phyloP scores from a whole-genome alignment of 2,113 vertebrate genomes.

The Lampris megalopsis region DNA sequence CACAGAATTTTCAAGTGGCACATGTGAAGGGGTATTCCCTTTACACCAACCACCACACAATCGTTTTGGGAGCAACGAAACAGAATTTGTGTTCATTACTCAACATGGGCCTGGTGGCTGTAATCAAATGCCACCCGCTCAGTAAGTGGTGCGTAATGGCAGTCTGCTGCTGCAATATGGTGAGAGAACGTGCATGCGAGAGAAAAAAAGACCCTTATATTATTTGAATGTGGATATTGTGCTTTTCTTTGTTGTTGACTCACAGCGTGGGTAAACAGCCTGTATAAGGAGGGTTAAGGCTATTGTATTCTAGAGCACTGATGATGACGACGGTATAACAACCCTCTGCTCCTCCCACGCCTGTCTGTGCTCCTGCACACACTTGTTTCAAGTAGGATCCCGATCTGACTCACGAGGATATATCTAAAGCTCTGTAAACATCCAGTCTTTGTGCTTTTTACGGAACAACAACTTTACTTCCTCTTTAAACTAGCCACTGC shows the following conservation, averaged over 20 bases:
- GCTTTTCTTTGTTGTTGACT: not conserved
- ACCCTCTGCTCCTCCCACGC: not conserved
- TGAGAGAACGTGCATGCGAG: not conserved
- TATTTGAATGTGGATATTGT: not conserved
- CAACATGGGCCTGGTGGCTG: not conserved
- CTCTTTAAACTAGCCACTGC: no score
- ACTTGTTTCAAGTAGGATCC: not conserved
- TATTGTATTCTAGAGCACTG: not conserved
- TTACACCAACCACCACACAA: not conserved
- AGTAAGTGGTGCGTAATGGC: no score
- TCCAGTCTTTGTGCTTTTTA: slow-evolving; percentile 22
- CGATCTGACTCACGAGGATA: not conserved
- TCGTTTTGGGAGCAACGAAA: not conserved
- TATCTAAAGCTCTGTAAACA: slow-evolving; percentile 12
- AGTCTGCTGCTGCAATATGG: no score
- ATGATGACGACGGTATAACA: not conserved
- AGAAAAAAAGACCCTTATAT: not conserved
- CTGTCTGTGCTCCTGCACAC: slow-evolving; percentile 30
- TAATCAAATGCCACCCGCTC: no score
- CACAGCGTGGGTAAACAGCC: not conserved
- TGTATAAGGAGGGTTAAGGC: not conserved
- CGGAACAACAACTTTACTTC: no score
- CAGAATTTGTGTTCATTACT: not conserved
- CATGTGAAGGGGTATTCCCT: not conserved
- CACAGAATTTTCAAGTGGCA: not conserved